These are phyloP conservation scores for Lepus timidus DNA, from an alignment of 2,113 vertebrate species.

Conservation along the genomic window DNA sequence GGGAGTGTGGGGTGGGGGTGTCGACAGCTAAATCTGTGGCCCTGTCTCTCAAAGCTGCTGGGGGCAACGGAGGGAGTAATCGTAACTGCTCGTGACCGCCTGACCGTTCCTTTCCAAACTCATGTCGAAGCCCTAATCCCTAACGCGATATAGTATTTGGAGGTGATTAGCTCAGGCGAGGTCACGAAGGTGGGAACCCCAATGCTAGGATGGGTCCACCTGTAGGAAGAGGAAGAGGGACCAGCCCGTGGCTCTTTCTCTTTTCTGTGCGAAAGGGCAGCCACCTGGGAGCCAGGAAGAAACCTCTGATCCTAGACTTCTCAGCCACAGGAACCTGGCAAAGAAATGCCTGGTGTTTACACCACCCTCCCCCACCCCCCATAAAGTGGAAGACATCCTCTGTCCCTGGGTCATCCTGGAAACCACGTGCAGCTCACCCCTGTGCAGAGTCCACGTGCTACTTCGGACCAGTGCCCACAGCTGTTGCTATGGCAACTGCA, in stretches of 20 bases:
- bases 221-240: not conserved
- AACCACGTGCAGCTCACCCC: not conserved
- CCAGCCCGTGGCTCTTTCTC: not conserved
- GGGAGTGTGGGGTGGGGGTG: too few species aligned
- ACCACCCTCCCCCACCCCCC: not conserved
- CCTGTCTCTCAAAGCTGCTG: not conserved
- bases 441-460: not conserved
- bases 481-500: not conserved
- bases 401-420: not conserved
- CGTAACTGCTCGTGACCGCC: not conserved
- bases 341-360: not conserved
- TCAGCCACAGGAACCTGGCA: not conserved
- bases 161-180: not conserved
- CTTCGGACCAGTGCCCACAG: not conserved
- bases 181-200: not conserved
- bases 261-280: not conserved
- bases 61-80: not conserved
- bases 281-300: too few species aligned
- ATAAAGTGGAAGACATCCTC: not conserved
- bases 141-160: not conserved
- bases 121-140: not conserved
- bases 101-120: not conserved
- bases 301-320: not conserved
- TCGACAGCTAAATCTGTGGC: not conserved
- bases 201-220: not conserved